These are phyloP conservation scores for Lycophotia porphyrea DNA, from an alignment of 2,888 invertebrate genomes.

Conservation along the genomic window DNA sequence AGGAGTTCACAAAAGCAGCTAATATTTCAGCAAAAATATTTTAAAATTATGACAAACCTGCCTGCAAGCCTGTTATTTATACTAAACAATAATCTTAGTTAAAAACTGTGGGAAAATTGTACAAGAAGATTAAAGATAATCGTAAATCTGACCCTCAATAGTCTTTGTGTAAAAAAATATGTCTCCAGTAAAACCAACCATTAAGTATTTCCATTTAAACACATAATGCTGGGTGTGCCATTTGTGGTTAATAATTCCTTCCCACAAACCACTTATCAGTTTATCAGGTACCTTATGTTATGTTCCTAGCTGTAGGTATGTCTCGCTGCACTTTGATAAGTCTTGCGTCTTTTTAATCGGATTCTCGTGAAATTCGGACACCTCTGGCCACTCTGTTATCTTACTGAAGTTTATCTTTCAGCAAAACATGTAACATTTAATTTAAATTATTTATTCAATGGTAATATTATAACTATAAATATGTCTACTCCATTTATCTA, in stretches of 20 bases:
- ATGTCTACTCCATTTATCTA: not conserved
- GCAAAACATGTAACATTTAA: slow-evolving; percentile 8
- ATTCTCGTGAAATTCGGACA: slow-evolving; percentile 3
- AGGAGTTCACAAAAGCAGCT: not conserved
- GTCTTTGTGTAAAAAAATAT: not conserved
- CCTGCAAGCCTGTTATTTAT: not conserved
- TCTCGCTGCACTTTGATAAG: slow-evolving; percentile 40
- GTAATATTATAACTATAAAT: not conserved
- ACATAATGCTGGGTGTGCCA: not conserved
- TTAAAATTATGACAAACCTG: not conserved
- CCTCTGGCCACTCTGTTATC: slow-evolving; percentile 28
- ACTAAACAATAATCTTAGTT: not conserved
- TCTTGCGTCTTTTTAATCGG: not conserved
- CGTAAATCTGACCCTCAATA: not conserved
- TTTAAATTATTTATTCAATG: not conserved
- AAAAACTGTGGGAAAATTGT: not conserved
- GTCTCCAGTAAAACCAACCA: not conserved
- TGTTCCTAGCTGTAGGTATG: slow-evolving; percentile 25
- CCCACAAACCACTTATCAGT: slow-evolving; percentile 46
- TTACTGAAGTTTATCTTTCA: slow-evolving; percentile 35
- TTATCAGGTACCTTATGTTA: slow-evolving; percentile 53
- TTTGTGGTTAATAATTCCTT: slow-evolving; percentile 25
- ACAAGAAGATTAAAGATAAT: not conserved
- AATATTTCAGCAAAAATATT: not conserved
- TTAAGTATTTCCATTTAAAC: not conserved